Base-by-base conservation (phyloP, 1,140 invertebrate genomes). In the Trachymyrmex cornetzi region DNA sequence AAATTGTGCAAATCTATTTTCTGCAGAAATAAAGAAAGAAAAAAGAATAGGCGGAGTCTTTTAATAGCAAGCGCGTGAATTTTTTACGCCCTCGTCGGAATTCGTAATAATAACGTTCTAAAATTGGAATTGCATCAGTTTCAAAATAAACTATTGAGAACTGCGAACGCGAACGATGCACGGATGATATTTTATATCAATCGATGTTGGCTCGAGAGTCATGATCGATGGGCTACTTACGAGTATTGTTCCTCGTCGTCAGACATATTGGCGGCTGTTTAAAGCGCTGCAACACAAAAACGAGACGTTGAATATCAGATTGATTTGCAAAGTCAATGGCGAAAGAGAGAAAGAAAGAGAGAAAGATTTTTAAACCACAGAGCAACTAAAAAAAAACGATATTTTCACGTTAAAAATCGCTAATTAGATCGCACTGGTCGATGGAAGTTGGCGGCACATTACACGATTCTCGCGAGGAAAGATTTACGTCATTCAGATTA, bases 171-270 rank as follows among this genome's bases (percentile, higher is more conserved):
- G 50, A 38, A 19, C 30, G 44, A 72, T 9, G 38, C 38, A 44
- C 0, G 22, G 9, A 67, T 24, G 11, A 22, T 30, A 69, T 34
- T 61, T 19, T 44, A 16, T 12, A 34, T 63, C 11, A 50, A 38
- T 55, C 48, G 27, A 1, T 7, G 34, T 22, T 69, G 66, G 34
- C 4, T 79, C 0, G n/a, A 55, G 14, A 38, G 19, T 74, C 19
- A 69, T 22, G 7, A 69, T 75, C 19, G 6, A 2, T 14, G 19
- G 0, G 27, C 61, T 95, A 95, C 95, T 95, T 92, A 95, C 95
- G 95, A 95, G 94, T 95, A 95, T 95, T 95, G 94, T 74, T 95
- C 95, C 94, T 95, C 95, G 90, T 95, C 95, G 94, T 95, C 95
- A 91, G 95, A 95, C 95, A 95, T 95, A 92, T 92, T 94, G 93